Base-by-base conservation (phyloP, 2,888 invertebrate species). In the Leptopilina syphax region DNA sequence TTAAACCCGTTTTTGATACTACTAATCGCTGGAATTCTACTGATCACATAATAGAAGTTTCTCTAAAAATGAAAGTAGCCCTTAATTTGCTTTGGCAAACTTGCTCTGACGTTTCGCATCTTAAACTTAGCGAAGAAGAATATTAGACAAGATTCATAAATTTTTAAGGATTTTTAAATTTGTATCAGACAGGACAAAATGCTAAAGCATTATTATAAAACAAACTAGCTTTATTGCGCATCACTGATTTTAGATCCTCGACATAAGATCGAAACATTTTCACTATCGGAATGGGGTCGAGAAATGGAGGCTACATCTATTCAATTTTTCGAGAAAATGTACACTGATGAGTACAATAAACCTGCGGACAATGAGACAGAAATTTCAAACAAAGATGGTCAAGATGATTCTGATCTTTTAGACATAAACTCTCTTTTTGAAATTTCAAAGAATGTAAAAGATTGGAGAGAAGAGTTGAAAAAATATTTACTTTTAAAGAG, bases 161-260 rank as follows among this genome's bases (percentile, higher is more conserved):
- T 77, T 73, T 60, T 57, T 81, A 44, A 63, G 65, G 44, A 60
- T 79, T 63, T 81, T 79, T 76, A 81, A 81, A 70, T 50, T 70
- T 57, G 77, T 81, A n/a, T 73, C 77, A 68, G 65, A 18, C 76
- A 77, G 4, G 79, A 79, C 27, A 78, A 80, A 68, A 12, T 80
- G 10, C 18, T 80, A 9, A 78, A 78, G 34, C 80, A 80, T 54
- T 80, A 80, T 41, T 27, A 57, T 41, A 80, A 80, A 68, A 78
- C 67, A 41, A 78, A 80, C 57, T 80, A 78, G 80, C 34, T 80
- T 6, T 78, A 78, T 13, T 78, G 67, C 13, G 77, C 76, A 0
- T 77, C 81, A 1, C 34, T 82, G 9, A 79, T 80, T n/a, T 54
- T 80, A 34, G 78, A 79, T 70, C 78, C 80, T 10, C 65, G 79